Base-by-base conservation (phyloP, 2,888 invertebrate species). In the Lysandra bellargus region DNA sequence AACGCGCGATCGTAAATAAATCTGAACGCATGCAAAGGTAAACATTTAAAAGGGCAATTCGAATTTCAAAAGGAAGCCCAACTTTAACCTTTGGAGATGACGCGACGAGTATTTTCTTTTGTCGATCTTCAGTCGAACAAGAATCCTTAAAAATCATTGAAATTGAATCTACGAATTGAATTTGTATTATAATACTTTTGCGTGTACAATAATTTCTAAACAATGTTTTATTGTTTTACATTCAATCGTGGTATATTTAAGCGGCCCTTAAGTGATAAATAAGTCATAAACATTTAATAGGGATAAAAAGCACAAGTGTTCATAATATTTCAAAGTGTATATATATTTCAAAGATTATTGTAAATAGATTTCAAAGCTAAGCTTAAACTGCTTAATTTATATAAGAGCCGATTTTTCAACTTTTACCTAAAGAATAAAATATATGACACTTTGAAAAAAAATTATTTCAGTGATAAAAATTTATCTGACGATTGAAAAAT, bases 11-110 rank as follows among this genome's bases (percentile, higher is more conserved):
- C 69, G 23, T 69, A 69, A 69, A 69, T 69, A 69, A 37, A 69
- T 6, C 69, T 37, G 69, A 33, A 69, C 30, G 64, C 23, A 12
- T 30, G 69, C 69, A 69, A 69, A 69, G 69, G 69, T 69, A 69
- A 69, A 69, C 37, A 37, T 17, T 37, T 17, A 69, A 69, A 37
- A 69, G 69, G 33, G 69, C 69, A 69, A 69, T 69, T 69, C 69
- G 33, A 14, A 69, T 69, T 69, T 69, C 69, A 69, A 64, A 64
- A 64, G 69, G 69, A 69, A 37, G 69, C 69, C 33, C 33, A 69
- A 69, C 33, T 69, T 69, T 69, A 17, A 69, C 69, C 69, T 69
- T 69, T 37, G 64, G 7, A 7, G 64, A 30, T 23, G 23, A 30
- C 23, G 7, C 9, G 9, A 64, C 7, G n/a, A 64, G 49, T 60